These are phyloP conservation scores for Suricata suricatta DNA, from an alignment of 2,113 vertebrate genomes.

Conservation along the genomic window DNA sequence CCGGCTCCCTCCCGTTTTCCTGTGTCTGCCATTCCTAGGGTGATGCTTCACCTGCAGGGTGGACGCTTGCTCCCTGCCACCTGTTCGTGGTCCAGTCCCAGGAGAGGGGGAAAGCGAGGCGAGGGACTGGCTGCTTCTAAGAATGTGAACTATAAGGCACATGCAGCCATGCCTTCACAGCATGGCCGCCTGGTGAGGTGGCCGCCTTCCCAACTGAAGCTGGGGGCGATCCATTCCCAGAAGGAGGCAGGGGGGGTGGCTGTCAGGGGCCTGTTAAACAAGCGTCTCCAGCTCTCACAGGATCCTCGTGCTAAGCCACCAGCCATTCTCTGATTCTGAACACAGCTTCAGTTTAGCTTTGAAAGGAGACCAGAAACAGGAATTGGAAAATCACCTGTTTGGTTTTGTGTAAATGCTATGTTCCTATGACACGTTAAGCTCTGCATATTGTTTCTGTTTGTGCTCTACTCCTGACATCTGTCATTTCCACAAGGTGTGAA, in stretches of 20 bases:
- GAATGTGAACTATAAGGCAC: background rate
- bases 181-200: too few species aligned
- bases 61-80: background rate
- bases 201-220: background rate
- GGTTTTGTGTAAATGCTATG: background rate
- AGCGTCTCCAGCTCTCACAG: background rate
- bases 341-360: background rate
- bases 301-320: background rate
- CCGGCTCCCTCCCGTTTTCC: background rate
- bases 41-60: background rate
- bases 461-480: background rate
- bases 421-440: background rate
- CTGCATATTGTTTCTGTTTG: background rate
- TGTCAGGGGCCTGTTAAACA: background rate
- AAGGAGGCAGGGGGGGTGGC: background rate
- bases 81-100: background rate
- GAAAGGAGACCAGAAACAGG: background rate
- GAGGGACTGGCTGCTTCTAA: background rate
- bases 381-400: background rate
- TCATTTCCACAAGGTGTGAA: background rate
- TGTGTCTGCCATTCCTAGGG: background rate
- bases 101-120: background rate
- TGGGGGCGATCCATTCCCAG: background rate
- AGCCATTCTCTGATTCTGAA: background rate
- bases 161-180: background rate